Conservation (phyloP, 2,113 vertebrate species). For the Leptocoma aspasia region DNA sequence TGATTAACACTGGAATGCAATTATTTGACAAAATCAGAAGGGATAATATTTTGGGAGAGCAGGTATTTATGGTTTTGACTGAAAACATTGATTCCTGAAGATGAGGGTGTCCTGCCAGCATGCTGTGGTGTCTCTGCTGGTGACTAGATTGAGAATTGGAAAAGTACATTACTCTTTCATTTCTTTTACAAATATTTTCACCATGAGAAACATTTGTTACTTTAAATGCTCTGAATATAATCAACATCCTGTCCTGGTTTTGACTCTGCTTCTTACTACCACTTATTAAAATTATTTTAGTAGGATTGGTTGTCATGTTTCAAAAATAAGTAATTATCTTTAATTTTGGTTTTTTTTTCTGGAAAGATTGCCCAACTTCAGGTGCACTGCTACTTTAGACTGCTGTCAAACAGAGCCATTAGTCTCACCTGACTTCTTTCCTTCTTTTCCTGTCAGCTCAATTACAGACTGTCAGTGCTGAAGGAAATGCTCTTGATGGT, state of each 20-base stretch:
- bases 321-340: background rate
- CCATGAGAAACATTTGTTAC: background rate
- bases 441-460: background rate
- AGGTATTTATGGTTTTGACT: background rate
- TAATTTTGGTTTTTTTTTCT: background rate
- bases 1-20: background rate
- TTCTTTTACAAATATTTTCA: background rate
- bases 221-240: background rate
- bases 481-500: background rate
- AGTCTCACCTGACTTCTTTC: background rate
- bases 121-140: background rate
- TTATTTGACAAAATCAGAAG: background rate
- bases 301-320: background rate
- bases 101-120: background rate
- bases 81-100: background rate
- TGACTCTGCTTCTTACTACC: background rate
- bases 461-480: background rate
- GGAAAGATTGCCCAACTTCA: background rate
- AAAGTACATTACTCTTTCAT: background rate
- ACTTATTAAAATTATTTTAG: background rate
- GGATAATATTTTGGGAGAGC: background rate
- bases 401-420: background rate
- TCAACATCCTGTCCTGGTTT: background rate
- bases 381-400: background rate
- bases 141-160: background rate